phyloP scores from a whole-genome alignment of 2,888 invertebrate species.

The Zaprionus obscuricornis region DNA sequence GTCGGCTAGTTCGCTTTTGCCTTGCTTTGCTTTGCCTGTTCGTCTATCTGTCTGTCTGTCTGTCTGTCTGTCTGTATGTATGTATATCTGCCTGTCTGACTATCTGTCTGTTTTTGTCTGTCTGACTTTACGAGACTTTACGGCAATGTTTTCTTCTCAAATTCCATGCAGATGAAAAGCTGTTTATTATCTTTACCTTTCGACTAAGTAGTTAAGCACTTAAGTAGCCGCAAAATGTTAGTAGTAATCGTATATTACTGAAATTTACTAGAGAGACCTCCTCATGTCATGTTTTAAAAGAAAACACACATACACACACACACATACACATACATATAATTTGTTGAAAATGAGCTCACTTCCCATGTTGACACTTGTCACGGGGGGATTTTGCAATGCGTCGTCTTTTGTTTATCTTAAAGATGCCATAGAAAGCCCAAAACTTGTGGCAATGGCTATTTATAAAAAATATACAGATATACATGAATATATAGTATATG shows the following conservation, averaged over 20 bases:
- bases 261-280: constrained; percentile 35
- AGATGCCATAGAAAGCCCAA: constrained; percentile 25
- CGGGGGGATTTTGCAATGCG: constrained; percentile 47
- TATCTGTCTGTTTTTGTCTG: neutral
- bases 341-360: constrained; percentile 23
- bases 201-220: constrained; percentile 23
- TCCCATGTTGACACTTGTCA: constrained; percentile 48
- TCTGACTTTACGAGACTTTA: constrained; percentile 27
- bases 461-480: too few species aligned
- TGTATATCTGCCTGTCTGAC: neutral
- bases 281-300: constrained; percentile 31
- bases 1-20: neutral
- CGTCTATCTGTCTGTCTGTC: neutral
- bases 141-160: constrained; percentile 47
- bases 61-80: neutral
- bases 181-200: constrained; percentile 61
- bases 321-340: too few species aligned
- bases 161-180: constrained; percentile 50
- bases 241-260: constrained; percentile 41
- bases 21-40: neutral
- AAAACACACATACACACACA: constrained; percentile 24
- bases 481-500: too few species aligned
- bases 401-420: constrained; percentile 50
- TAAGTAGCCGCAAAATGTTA: constrained; percentile 43
- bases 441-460: too few species aligned